Conservation (phyloP, 2,888 invertebrate genomes). For the Philonicus albiceps region DNA sequence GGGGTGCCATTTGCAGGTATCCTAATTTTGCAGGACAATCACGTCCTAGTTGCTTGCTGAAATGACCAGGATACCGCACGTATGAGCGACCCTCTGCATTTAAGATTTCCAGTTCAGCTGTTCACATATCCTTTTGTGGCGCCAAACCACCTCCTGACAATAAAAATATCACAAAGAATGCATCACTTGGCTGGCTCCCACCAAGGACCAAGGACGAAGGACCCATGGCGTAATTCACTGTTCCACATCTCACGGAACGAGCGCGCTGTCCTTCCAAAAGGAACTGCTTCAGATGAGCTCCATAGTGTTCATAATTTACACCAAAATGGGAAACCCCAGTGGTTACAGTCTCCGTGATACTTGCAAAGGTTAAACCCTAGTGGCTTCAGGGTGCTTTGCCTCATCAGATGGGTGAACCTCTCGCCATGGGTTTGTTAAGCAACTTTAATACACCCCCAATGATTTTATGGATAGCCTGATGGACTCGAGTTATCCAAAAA, state of each 20-base stretch:
- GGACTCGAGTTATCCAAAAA: neutral
- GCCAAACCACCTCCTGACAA: neutral
- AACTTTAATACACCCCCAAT: slow-evolving; percentile 1
- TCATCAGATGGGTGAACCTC: neutral
- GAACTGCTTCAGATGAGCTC: neutral
- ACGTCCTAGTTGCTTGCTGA: neutral
- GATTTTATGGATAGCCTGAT: slow-evolving; percentile 5
- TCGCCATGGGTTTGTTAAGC: neutral
- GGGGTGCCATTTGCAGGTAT: neutral
- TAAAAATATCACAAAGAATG: neutral
- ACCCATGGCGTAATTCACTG: neutral
- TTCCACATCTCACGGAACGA: neutral
- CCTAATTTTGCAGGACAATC: neutral
- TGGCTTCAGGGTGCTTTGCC: neutral
- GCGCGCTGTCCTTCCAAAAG: neutral
- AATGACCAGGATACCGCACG: neutral
- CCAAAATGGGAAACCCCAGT: slow-evolving; percentile 15
- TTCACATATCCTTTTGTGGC: neutral
- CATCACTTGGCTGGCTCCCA: neutral
- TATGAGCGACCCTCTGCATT: neutral
- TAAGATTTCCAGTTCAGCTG: neutral
- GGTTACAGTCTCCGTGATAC: neutral
- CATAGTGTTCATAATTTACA: neutral
- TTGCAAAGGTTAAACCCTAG: slow-evolving; percentile 8
- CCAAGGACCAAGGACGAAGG: neutral